Evolutionary conservation across 2,797 vertebrate genomes (phyloP).

Genomic region (Clamator glandarius): DNA sequence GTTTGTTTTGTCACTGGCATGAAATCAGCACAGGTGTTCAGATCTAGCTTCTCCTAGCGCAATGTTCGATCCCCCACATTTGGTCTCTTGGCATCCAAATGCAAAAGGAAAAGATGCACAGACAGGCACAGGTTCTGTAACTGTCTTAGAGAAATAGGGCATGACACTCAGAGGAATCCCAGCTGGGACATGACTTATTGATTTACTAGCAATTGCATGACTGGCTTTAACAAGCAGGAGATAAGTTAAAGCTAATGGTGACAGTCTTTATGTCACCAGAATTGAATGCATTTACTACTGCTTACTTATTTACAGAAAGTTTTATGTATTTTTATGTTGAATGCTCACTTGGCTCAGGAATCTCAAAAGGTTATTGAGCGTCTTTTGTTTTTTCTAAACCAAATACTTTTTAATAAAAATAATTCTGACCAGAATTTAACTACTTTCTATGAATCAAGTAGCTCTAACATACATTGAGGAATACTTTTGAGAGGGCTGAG

Average conservation of each 20-base stretch:
- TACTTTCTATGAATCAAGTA: accelerated
- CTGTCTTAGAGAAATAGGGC: background rate
- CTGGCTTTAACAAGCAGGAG: background rate
- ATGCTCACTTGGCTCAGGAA: background rate
- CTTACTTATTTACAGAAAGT: background rate
- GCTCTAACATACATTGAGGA: background rate
- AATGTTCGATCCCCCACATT: background rate
- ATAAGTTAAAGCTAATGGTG: background rate
- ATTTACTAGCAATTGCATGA: background rate
- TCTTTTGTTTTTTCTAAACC: background rate
- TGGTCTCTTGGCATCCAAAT: background rate
- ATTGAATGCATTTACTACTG: background rate
- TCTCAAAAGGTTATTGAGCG: background rate
- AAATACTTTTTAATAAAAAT: background rate
- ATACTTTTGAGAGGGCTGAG: background rate
- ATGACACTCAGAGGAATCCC: background rate
- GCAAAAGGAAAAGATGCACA: background rate
- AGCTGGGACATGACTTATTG: background rate
- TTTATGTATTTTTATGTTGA: accelerated
- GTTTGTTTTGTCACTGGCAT: background rate
- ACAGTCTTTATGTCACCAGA: background rate
- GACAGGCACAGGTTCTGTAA: background rate
- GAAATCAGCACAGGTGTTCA: background rate
- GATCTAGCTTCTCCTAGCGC: background rate
- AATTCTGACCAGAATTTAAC: background rate